Conservation (phyloP, 2,797 vertebrate species). For the Lagocephalus sceleratus region DNA sequence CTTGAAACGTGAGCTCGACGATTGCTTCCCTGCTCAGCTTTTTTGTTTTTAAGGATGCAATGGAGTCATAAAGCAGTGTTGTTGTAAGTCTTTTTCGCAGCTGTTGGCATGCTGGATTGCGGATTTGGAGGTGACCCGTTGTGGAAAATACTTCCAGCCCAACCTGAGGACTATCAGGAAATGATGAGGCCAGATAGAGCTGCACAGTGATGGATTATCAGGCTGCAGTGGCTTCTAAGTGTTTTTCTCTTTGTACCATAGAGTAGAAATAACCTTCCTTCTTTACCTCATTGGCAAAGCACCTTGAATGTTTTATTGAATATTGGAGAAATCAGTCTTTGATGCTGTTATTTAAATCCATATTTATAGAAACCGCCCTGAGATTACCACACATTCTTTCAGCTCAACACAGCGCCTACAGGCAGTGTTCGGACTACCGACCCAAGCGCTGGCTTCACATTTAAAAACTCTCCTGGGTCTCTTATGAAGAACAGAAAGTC, state of each 20-base stretch:
- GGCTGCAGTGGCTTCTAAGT: slow-evolving; percentile 11
- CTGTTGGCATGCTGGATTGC: not conserved
- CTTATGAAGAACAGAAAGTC: slow-evolving; percentile 47
- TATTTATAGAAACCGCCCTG: slow-evolving; percentile 3
- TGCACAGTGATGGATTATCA: slow-evolving; percentile 30
- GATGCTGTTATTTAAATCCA: slow-evolving; percentile 2
- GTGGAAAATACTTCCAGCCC: slow-evolving; percentile 12
- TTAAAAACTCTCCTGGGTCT: slow-evolving; percentile 37
- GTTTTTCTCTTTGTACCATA: slow-evolving; percentile 13
- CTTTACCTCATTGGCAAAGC: slow-evolving; percentile 27
- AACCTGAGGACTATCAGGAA: slow-evolving; percentile 21
- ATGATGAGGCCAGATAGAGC: slow-evolving; percentile 32
- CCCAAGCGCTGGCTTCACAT: too few species aligned
- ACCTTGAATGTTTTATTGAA: not conserved
- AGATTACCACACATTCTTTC: slow-evolving; percentile 23
- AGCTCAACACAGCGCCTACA: slow-evolving; percentile 17
- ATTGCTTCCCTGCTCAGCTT: too few species aligned
- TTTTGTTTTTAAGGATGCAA: too few species aligned
- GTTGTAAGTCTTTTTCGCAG: too few species aligned
- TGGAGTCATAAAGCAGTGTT: too few species aligned
- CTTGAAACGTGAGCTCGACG: too few species aligned
- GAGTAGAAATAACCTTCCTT: slow-evolving; percentile 24
- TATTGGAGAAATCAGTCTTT: slow-evolving; percentile 1
- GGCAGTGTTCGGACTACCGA: too few species aligned
- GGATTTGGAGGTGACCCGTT: slow-evolving; percentile 20